Conservation (phyloP, 2,797 vertebrate species). For the Prunella strophiata region DNA sequence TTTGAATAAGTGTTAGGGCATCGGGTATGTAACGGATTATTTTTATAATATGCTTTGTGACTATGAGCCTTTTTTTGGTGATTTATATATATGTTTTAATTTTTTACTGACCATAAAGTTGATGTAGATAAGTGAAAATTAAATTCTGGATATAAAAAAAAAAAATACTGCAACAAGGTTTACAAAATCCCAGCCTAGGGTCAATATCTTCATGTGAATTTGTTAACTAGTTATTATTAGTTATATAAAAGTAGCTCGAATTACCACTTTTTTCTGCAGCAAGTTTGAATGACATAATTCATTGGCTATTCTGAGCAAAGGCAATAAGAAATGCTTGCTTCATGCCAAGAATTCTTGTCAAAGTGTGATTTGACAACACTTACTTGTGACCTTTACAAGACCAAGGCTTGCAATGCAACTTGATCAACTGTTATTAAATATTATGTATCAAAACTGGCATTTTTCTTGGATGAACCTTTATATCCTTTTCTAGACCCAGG, state of each 20-base stretch:
- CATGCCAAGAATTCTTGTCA: not conserved
- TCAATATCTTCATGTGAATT: not conserved
- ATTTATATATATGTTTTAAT: not conserved
- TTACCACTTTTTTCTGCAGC: not conserved
- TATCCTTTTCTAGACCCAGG: not conserved
- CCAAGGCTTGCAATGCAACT: not conserved
- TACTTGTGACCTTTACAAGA: not conserved
- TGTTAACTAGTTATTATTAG: not conserved
- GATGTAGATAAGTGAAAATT: not conserved
- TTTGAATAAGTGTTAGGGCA: constrained; percentile 42
- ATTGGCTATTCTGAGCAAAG: not conserved
- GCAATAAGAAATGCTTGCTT: not conserved
- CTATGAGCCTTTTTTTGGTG: not conserved
- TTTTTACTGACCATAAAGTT: not conserved
- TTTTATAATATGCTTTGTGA: not conserved
- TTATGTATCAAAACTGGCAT: not conserved
- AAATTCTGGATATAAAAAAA: not conserved
- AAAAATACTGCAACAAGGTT: not conserved
- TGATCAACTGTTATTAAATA: not conserved
- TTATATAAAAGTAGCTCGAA: not conserved
- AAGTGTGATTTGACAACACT: not conserved
- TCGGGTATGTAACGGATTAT: not conserved
- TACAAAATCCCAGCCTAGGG: not conserved
- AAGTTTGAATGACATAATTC: not conserved
- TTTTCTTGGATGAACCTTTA: not conserved